phyloP scores from a whole-genome alignment of 2,888 invertebrate genomes.

The Erebia palarica region DNA sequence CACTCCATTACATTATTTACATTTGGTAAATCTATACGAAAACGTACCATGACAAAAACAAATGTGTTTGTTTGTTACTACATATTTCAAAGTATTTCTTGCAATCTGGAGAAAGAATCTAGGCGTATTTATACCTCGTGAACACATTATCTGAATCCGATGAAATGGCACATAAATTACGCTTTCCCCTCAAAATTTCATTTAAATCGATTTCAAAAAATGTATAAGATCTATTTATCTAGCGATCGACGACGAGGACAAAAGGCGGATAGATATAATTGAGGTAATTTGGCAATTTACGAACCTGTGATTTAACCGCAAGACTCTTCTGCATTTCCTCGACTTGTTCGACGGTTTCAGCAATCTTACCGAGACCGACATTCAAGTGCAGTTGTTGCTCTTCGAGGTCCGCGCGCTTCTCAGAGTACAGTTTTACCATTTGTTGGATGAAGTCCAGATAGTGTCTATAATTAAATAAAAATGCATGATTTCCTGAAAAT shows the following conservation, averaged over 20 bases:
- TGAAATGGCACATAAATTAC: no score
- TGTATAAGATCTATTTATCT: no score
- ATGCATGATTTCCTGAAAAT: no score
- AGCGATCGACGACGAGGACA: neutral
- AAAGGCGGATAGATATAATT: neutral
- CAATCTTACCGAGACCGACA: slow-evolving; percentile 98
- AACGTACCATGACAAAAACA: neutral
- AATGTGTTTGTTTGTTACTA: neutral
- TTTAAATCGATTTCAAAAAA: no score
- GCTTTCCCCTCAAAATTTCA: no score
- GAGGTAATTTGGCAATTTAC: neutral
- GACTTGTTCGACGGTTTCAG: slow-evolving; percentile 99
- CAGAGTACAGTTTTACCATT: slow-evolving; percentile 98
- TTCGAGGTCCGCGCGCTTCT: slow-evolving; percentile 98
- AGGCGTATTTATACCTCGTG: neutral
- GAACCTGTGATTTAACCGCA: slow-evolving; percentile 95
- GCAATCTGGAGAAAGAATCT: no score
- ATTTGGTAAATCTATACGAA: no score
- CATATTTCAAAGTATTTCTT: neutral
- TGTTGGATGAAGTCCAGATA: slow-evolving; percentile 99
- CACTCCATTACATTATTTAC: no score
- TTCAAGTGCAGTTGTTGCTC: slow-evolving; percentile 99
- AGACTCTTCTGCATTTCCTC: slow-evolving; percentile 99
- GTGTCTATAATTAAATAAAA: slow-evolving; percentile 81
- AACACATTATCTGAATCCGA: no score